Evolutionary conservation across 2,797 vertebrate species (phyloP).

Genomic region (Podarcis lilfordi): DNA sequence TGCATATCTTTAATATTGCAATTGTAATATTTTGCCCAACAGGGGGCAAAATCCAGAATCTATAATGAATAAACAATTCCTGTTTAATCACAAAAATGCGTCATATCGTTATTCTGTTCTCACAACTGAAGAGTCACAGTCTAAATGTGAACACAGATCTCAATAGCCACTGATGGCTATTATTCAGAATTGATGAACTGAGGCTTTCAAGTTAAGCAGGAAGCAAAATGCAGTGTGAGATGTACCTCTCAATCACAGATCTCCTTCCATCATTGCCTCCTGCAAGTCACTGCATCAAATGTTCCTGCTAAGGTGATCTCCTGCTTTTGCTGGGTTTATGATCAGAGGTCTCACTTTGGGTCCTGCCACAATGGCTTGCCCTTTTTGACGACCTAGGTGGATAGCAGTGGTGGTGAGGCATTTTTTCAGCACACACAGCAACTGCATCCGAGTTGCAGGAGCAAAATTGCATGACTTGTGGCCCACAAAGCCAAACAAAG

Average conservation of each 20-base stretch:
- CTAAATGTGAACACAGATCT: not conserved
- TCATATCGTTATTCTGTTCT: not conserved
- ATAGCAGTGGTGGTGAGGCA: too few relatives aligned
- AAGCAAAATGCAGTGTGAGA: not conserved
- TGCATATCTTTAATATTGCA: not conserved
- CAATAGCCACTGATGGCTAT: too few relatives aligned
- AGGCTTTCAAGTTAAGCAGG: not conserved
- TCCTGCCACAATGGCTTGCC: too few relatives aligned
- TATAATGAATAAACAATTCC: not conserved
- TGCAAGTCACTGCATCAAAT: not conserved
- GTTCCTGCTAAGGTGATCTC: not conserved
- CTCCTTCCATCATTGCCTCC: not conserved
- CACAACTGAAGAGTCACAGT: not conserved
- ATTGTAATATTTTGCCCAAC: not conserved
- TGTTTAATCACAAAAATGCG: not conserved
- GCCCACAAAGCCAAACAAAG: not conserved
- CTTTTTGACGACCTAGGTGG: too few relatives aligned
- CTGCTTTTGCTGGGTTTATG: not conserved
- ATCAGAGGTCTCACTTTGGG: too few relatives aligned
- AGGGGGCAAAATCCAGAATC: not conserved
- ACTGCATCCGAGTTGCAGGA: not conserved
- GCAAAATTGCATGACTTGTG: not conserved
- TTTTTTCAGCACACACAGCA: not conserved
- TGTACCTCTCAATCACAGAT: not conserved
- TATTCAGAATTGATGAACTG: not conserved